Percentiles rank a stretch among this genome's conserved stretches.
Conservation (phyloP, 2,888 invertebrate species). For the Pyrrhia umbra region DNA sequence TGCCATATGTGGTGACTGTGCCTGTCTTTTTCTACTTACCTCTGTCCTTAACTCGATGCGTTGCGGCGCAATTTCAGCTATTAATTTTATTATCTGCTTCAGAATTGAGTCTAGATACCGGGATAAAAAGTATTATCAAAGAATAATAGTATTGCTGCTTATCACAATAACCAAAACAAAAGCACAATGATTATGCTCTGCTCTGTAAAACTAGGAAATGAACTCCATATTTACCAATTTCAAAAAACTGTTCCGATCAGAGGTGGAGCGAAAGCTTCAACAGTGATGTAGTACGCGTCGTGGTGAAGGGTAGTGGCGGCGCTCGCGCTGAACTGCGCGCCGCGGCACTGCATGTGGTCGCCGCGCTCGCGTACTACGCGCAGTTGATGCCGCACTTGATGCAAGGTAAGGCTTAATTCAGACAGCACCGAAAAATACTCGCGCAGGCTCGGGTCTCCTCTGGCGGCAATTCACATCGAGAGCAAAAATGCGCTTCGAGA, state of each 20-base stretch:
- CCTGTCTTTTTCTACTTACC: neutral
- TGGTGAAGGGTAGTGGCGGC: slow-evolving; percentile 67
- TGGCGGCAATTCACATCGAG: too few species aligned
- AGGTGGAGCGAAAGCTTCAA: slow-evolving; percentile 82
- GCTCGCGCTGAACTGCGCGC: slow-evolving; percentile 77
- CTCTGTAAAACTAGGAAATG: neutral
- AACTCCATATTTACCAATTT: too few species aligned
- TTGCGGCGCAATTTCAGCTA: too few species aligned
- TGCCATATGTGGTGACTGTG: neutral
- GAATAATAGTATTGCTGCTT: too few species aligned
- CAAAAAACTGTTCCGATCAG: too few species aligned
- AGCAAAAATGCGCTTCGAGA: too few species aligned
- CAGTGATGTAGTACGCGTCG: slow-evolving; percentile 68
- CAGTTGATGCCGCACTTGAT: slow-evolving; percentile 79
- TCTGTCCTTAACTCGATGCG: too few species aligned
- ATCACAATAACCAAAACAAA: neutral
- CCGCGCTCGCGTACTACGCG: slow-evolving; percentile 76
- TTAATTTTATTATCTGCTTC: too few species aligned
- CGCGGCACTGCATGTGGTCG: slow-evolving; percentile 74
- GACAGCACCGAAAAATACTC: too few species aligned
- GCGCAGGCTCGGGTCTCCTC: too few species aligned
- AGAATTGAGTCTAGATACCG: too few species aligned
- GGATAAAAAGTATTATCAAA: too few species aligned
- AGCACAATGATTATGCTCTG: neutral
- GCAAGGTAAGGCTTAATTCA: slow-evolving; percentile 72